Percentiles rank a stretch among this genome's conserved stretches.
Evolutionary conservation across 2,797 vertebrate genomes (phyloP).

Genomic region (Phrynocephalus vlangalii): DNA sequence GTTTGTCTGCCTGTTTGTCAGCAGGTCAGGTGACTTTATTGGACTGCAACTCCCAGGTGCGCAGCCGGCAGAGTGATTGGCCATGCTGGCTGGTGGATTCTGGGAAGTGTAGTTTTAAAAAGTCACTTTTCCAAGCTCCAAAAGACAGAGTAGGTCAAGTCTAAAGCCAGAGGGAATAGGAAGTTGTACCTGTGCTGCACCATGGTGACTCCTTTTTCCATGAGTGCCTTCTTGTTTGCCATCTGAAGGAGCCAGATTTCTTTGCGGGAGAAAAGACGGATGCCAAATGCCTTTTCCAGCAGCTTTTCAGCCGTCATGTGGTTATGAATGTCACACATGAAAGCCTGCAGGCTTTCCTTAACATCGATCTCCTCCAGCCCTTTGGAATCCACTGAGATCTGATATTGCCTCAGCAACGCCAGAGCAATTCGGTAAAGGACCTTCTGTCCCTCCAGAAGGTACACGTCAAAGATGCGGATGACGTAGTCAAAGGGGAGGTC

Average conservation of each 20-base stretch:
- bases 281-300: constrained; percentile 84
- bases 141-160: not conserved
- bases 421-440: constrained; percentile 89
- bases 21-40: not conserved
- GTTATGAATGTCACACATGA: constrained; percentile 79
- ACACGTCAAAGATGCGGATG: constrained; percentile 87
- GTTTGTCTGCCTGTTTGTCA: not conserved
- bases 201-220: constrained; percentile 84
- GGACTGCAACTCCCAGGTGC: too few relatives aligned
- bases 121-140: too few relatives aligned
- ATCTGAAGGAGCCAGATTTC: constrained; percentile 90
- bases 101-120: not conserved
- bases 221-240: constrained; percentile 85
- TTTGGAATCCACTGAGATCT: constrained; percentile 77
- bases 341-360: constrained; percentile 84
- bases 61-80: too few relatives aligned
- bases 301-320: constrained; percentile 80
- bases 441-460: constrained; percentile 89
- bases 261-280: constrained; percentile 84
- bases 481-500: constrained; percentile 87
- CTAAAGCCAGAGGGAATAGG: not conserved
- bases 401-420: constrained; percentile 86
- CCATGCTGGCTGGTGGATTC: too few relatives aligned
- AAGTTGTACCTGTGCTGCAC: constrained; percentile 83
- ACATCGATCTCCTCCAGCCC: constrained; percentile 82